A percentile compares a stretch with the other conserved stretches of the same genome.
These are phyloP conservation scores for Hemichromis elongatus DNA, from an alignment of 2,113 vertebrate genomes.

Conservation along the genomic window DNA sequence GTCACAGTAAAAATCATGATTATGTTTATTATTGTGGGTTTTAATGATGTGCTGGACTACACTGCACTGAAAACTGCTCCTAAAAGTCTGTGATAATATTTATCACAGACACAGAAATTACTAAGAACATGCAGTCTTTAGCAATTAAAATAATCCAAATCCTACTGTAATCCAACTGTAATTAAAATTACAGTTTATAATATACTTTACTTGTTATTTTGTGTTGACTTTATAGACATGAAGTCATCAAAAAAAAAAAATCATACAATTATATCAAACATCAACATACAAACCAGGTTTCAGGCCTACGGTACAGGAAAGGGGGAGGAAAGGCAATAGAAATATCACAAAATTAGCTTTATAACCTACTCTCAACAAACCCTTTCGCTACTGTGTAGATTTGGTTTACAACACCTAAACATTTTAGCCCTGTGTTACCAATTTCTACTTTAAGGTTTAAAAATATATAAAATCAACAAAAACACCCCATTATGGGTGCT, in stretches of 20 bases:
- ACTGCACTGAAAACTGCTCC: not conserved
- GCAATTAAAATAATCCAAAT: not conserved
- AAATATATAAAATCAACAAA: not conserved
- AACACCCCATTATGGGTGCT: not conserved
- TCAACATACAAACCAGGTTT: not conserved
- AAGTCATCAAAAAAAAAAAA: not conserved
- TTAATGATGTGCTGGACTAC: not conserved
- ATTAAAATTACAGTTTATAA: not conserved
- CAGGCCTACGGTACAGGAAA: not conserved
- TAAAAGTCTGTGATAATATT: not conserved
- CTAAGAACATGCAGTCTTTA: too few relatives aligned
- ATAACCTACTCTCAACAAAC: not conserved
- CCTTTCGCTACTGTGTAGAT: not conserved
- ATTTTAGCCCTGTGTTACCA: not conserved
- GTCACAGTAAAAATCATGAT: not conserved
- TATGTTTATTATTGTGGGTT: not conserved
- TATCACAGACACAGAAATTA: too few relatives aligned
- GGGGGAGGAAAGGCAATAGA: not conserved
- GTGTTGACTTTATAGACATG: not conserved
- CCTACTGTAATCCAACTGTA: not conserved
- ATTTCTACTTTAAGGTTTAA: not conserved
- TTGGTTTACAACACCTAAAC: not conserved
- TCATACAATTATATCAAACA: not conserved
- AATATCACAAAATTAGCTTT: not conserved
- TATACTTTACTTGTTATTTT: not conserved